These are phyloP conservation scores for Drosophila longiperda DNA, from an alignment of 2,888 invertebrate species.

Conservation along the genomic window DNA sequence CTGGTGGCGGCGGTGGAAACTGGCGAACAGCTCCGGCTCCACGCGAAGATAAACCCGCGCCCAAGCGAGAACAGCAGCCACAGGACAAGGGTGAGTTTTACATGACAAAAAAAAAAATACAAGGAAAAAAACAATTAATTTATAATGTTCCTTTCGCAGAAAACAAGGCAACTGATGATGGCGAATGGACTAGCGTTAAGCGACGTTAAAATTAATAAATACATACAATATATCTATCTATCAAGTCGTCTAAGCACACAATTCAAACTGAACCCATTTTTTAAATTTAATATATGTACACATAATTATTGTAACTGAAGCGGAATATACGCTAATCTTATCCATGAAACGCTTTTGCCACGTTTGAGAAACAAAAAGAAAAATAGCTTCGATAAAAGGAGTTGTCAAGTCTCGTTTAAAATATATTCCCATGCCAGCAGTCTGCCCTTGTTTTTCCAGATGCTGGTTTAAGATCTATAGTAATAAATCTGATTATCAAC, in stretches of 20 bases:
- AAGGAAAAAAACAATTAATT: neutral
- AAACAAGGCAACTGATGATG: conserved; percentile 86
- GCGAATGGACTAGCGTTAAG: conserved; percentile 87
- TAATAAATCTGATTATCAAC: conserved; percentile 46
- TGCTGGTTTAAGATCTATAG: conserved; percentile 21
- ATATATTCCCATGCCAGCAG: conserved; percentile 11
- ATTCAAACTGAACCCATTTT: conserved; percentile 45
- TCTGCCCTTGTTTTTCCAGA: conserved; percentile 1
- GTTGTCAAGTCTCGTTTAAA: conserved; percentile 21
- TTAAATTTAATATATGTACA: conserved; percentile 38
- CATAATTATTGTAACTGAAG: conserved; percentile 43
- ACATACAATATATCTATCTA: conserved; percentile 34
- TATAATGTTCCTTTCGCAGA: conserved; percentile 83
- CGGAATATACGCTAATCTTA: conserved; percentile 21
- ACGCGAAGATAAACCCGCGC: conserved; percentile 81
- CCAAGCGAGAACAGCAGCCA: conserved; percentile 71
- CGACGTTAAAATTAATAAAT: conserved; percentile 83
- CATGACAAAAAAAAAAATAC: neutral
- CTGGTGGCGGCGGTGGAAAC: conserved; percentile 69
- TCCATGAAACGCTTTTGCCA: conserved; percentile 13
- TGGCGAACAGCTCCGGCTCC: conserved; percentile 81
- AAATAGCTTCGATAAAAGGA: conserved; percentile 3
- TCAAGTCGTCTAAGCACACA: conserved; percentile 43
- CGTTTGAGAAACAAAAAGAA: conserved; percentile 6
- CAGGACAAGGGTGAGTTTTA: conserved; percentile 76